phyloP scores from a whole-genome alignment of 2,888 invertebrate genomes.

The Malthinus flaveolus region DNA sequence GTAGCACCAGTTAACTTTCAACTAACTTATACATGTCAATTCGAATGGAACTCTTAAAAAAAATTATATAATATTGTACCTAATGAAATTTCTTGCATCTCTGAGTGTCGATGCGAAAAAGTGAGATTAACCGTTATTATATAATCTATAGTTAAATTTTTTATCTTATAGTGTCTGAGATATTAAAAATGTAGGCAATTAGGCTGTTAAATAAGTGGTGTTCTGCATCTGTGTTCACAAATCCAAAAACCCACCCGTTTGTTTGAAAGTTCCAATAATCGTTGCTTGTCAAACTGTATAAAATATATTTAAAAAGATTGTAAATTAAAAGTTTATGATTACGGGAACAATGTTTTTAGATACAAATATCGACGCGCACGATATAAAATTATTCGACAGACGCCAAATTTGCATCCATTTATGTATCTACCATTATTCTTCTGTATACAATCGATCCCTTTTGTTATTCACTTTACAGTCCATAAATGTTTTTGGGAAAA shows the following conservation, averaged over 20 bases:
- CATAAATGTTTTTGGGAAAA: slow-evolving; percentile 27
- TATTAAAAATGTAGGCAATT: slow-evolving; percentile 41
- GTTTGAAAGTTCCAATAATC: slow-evolving; percentile 36
- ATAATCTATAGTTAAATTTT: slow-evolving; percentile 50
- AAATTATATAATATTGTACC: slow-evolving; percentile 27
- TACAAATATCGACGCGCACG: neutral
- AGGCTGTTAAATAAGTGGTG: slow-evolving; percentile 28
- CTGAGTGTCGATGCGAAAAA: slow-evolving; percentile 56
- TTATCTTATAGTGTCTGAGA: slow-evolving; percentile 43
- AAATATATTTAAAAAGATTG: slow-evolving; percentile 3
- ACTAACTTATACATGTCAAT: slow-evolving; percentile 49
- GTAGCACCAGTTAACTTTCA: slow-evolving; percentile 45
- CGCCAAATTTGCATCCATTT: neutral
- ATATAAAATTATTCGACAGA: too few species aligned
- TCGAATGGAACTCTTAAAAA: slow-evolving; percentile 26
- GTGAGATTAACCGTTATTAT: slow-evolving; percentile 56
- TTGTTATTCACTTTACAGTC: slow-evolving; percentile 15
- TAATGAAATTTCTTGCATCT: slow-evolving; percentile 49
- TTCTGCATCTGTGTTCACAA: slow-evolving; percentile 31
- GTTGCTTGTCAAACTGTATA: slow-evolving; percentile 47
- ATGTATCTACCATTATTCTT: slow-evolving; percentile 1
- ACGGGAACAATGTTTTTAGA: neutral
- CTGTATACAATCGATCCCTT: slow-evolving; percentile 10
- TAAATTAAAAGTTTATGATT: slow-evolving; percentile 4
- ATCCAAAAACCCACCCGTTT: slow-evolving; percentile 10